A percentile compares a stretch with the other conserved stretches of the same genome.
phyloP scores from a whole-genome alignment of 2,888 invertebrate species.

The Campoplex nolae region DNA sequence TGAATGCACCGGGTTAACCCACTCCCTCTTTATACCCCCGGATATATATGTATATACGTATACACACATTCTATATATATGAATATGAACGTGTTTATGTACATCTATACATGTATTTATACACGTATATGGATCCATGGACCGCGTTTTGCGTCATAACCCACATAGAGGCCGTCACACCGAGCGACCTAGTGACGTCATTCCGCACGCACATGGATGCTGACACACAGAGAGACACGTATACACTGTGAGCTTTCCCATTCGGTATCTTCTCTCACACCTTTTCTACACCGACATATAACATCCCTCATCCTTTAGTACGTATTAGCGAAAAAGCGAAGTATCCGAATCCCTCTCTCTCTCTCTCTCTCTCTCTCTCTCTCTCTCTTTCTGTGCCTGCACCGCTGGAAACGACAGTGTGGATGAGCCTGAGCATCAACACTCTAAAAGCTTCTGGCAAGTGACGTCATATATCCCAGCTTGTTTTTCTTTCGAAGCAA shows the following conservation, averaged over 20 bases:
- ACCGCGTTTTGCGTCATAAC: constrained; percentile 81
- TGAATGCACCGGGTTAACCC: constrained; percentile 78
- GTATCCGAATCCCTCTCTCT: neutral
- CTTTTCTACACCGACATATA: neutral
- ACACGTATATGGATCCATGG: constrained; percentile 40
- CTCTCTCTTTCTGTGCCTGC: neutral
- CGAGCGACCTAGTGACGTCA: constrained; percentile 71
- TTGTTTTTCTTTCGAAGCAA: neutral
- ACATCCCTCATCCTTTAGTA: neutral
- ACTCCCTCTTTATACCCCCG: constrained; percentile 38
- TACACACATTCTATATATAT: constrained; percentile 46
- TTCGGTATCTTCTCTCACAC: constrained; percentile 19
- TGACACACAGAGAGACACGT: constrained; percentile 37
- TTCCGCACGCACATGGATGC: constrained; percentile 60
- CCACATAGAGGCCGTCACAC: constrained; percentile 83
- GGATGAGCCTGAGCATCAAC: constrained; percentile 22
- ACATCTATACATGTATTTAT: constrained; percentile 13
- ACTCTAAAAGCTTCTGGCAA: neutral
- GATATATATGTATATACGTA: constrained; percentile 43
- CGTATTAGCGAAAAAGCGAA: neutral
- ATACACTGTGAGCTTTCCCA: constrained; percentile 53
- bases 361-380: neutral
- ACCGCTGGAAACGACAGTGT: neutral
- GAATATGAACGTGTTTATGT: constrained; percentile 1
- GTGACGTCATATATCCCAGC: constrained; percentile 6